phyloP scores from a whole-genome alignment of 2,888 invertebrate genomes.

The Ichneumoninae sp. region DNA sequence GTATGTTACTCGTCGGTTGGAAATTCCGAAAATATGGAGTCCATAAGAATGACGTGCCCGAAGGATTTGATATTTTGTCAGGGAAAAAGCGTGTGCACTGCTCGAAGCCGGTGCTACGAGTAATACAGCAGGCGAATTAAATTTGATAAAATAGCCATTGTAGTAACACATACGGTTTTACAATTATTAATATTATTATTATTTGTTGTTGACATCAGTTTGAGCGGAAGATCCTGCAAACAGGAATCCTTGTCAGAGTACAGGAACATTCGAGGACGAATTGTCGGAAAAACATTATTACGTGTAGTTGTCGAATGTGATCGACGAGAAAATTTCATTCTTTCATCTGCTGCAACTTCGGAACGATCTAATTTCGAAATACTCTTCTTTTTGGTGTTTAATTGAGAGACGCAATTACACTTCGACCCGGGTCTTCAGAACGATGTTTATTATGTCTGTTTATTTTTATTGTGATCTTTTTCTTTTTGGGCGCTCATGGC shows the following conservation, averaged over 20 bases:
- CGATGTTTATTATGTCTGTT: too few species aligned
- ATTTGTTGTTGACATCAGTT: not conserved
- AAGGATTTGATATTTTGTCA: conserved; percentile 85
- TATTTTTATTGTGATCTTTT: not conserved
- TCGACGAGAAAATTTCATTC: not conserved
- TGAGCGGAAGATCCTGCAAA: conserved; percentile 6
- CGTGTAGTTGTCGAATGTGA: conserved; percentile 74
- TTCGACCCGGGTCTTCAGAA: too few species aligned
- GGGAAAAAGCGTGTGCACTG: conserved; percentile 84
- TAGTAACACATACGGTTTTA: not conserved
- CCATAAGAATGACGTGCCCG: conserved; percentile 85
- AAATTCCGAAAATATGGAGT: conserved; percentile 82
- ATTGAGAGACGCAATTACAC: too few species aligned
- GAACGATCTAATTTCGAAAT: too few species aligned
- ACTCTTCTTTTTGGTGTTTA: too few species aligned
- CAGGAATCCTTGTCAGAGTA: conserved; percentile 80
- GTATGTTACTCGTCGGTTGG: conserved; percentile 83
- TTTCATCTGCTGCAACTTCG: too few species aligned
- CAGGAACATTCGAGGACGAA: conserved; percentile 85
- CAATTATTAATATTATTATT: too few species aligned
- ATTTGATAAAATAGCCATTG: not conserved
- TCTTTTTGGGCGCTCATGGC: not conserved
- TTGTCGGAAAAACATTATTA: conserved; percentile 85
- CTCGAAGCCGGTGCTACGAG: conserved; percentile 79
- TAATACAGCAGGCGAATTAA: not conserved